These are phyloP conservation scores for Andricus curvator DNA, from an alignment of 2,888 invertebrate species.

Conservation along the genomic window DNA sequence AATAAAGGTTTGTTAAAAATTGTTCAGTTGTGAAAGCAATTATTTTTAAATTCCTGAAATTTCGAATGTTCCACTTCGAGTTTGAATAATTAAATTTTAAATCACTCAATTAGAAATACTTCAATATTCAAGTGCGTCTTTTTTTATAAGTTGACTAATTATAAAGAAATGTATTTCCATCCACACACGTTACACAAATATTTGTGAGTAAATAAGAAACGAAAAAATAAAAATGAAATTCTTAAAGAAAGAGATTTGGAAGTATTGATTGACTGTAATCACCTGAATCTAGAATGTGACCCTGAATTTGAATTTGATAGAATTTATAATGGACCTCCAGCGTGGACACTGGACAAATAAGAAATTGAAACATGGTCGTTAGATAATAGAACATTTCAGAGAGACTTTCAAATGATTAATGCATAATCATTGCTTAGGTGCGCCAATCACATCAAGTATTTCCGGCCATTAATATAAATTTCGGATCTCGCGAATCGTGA, in stretches of 20 bases:
- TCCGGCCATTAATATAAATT: slow-evolving; percentile 52
- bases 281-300: not conserved
- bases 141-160: too few relatives aligned
- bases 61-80: too few relatives aligned
- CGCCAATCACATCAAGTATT: slow-evolving; percentile 21
- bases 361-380: slow-evolving; percentile 2
- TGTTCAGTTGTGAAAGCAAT: too few relatives aligned
- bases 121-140: too few relatives aligned
- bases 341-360: not conserved
- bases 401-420: slow-evolving; percentile 19
- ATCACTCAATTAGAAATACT: too few relatives aligned
- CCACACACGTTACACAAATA: too few relatives aligned
- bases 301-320: not conserved
- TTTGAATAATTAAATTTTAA: too few relatives aligned
- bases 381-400: slow-evolving; percentile 4
- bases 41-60: too few relatives aligned
- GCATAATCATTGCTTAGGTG: slow-evolving; percentile 20
- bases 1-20: too few relatives aligned
- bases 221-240: not conserved
- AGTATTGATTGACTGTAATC: not conserved
- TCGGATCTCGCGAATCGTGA: slow-evolving; percentile 17
- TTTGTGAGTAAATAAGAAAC: too few relatives aligned
- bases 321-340: slow-evolving; percentile 7
- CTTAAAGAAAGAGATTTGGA: not conserved
- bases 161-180: too few relatives aligned